Evolutionary conservation across 2,113 vertebrate species (phyloP), one percentile per base, ranked within the genome.

Genomic region (Ovibos moschatus): DNA sequence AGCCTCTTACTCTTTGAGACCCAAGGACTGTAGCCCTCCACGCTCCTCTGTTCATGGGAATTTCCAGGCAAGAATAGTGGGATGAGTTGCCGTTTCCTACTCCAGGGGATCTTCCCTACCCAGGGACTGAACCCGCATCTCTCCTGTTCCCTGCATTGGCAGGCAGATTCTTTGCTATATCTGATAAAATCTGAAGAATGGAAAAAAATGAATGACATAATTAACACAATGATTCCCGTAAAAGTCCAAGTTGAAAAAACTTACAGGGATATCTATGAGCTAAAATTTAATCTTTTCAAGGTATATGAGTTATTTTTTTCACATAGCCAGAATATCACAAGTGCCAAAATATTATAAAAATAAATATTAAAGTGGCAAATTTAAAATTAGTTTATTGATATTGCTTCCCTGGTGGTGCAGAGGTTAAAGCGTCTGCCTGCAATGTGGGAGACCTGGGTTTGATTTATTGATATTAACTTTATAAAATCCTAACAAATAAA

Each of bases 401-500:
- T 55, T 78, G 47, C 47, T 50, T 50, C 47, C 47, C 47, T 50
- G 47, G 47, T 50, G 47, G 47, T 50, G 47, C 47, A 50, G 47
- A 50, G 47, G 47, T 50, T 50, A 50, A 50, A 50, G 12, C 0
- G 2, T 50, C 47, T 50, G 47, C 47, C 47, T 50, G 47, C 47
- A 50, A 13, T 13, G 47, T 3, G 47, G 47, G 47, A 50, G 47
- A 50, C 11, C 12, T 50, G 47, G 47, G 47, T 50, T 50, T 50
- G 47, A 43, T 3, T 86, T 64, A 19, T 87, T 4, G 2, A 67
- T n/a, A 2, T 60, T 78, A 60, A 45, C 2, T 71, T 82, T 71
- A 64, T 85, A n/a, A 87, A 94, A 79, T 85, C 87, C 43, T 95
- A 55, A 2, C 9, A 74, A 79, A 79, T 91, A 33, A n/a, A 94